phyloP scores from a whole-genome alignment of 2,113 vertebrate species.

The Dasypus novemcinctus region DNA sequence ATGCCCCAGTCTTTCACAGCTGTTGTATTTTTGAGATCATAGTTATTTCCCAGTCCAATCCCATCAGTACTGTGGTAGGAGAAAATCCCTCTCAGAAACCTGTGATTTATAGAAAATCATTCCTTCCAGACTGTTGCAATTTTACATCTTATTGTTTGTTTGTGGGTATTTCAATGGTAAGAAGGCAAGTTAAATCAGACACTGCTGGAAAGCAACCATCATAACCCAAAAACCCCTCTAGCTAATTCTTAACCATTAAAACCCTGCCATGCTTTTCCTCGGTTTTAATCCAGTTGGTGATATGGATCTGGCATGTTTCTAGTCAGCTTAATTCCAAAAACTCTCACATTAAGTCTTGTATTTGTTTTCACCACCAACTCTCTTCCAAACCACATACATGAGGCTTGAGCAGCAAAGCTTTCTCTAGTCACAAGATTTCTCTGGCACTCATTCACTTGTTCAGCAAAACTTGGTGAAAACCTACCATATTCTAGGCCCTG shows the following conservation, averaged over 20 bases:
- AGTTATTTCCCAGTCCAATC: constrained; percentile 35
- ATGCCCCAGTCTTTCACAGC: not conserved
- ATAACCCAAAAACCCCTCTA: not conserved
- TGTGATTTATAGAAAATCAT: not conserved
- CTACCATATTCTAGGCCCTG: not conserved
- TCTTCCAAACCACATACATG: constrained; percentile 32
- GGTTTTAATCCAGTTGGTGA: not conserved
- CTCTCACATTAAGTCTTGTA: constrained; percentile 31
- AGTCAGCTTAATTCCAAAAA: constrained; percentile 22
- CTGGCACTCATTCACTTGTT: constrained; percentile 23
- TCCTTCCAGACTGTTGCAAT: not conserved
- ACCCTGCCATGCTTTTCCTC: not conserved
- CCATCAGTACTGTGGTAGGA: not conserved
- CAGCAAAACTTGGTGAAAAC: constrained; percentile 42
- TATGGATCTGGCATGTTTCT: constrained; percentile 1
- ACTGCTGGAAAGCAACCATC: not conserved
- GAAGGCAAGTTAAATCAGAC: not conserved
- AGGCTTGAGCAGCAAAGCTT: not conserved
- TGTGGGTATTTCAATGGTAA: not conserved
- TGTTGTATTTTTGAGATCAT: not conserved
- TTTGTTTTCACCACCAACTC: constrained; percentile 40
- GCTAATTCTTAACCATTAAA: constrained; percentile 1
- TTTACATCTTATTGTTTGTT: not conserved
- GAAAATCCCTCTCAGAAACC: constrained; percentile 29
- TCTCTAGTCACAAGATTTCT: constrained; percentile 42